Evolutionary conservation across 2,888 invertebrate genomes (phyloP).

Genomic region (Drosophila barbarae): DNA sequence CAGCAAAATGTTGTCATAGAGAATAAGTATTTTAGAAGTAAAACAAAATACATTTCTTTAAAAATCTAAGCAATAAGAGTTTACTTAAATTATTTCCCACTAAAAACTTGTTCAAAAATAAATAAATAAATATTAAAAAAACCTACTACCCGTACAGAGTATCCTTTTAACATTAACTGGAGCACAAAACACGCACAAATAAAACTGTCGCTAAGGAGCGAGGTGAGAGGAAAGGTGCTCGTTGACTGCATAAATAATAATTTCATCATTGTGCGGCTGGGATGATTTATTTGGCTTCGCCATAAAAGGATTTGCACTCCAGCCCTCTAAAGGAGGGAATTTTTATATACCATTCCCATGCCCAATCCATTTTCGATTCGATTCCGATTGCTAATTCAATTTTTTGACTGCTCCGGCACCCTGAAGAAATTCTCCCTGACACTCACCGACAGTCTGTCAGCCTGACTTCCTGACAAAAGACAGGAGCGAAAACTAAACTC

Average conservation of each 20-base stretch:
- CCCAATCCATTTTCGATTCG: slow-evolving; percentile 23
- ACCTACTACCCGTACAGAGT: slow-evolving; percentile 7
- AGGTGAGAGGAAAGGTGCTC: slow-evolving; percentile 11
- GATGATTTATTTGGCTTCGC: slow-evolving; percentile 76
- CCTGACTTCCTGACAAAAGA: slow-evolving; percentile 12
- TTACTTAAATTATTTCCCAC: not conserved
- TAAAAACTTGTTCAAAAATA: not conserved
- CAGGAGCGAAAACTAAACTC: not conserved
- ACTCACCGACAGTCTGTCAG: slow-evolving; percentile 46
- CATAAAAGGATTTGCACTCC: slow-evolving; percentile 61
- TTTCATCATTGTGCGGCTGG: slow-evolving; percentile 77
- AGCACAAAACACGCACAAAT: slow-evolving; percentile 58
- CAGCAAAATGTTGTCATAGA: too few relatives aligned
- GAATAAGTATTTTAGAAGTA: too few relatives aligned
- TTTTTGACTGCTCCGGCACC: slow-evolving; percentile 49
- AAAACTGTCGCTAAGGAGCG: slow-evolving; percentile 15
- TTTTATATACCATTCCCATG: slow-evolving; percentile 2
- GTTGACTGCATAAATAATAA: slow-evolving; percentile 75
- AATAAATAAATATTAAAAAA: too few relatives aligned
- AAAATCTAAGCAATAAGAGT: not conserved
- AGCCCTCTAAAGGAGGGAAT: not conserved
- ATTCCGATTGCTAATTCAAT: slow-evolving; percentile 69
- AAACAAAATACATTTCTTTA: not conserved
- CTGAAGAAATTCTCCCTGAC: slow-evolving; percentile 47
- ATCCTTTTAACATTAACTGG: slow-evolving; percentile 65